phyloP scores from a whole-genome alignment of 2,113 vertebrate species.

The Carassius carassius region DNA sequence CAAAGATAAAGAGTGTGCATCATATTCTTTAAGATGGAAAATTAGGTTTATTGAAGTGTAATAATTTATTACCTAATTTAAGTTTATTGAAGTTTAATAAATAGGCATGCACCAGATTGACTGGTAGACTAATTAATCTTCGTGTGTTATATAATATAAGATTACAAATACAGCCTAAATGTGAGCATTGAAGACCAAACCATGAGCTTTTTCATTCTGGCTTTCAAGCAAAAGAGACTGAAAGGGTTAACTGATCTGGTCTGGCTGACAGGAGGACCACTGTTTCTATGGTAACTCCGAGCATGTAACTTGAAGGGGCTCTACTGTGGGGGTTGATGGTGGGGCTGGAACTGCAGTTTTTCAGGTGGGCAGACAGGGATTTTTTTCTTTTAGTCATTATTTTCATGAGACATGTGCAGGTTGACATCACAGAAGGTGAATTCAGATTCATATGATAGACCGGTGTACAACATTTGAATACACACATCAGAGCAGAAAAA shows the following conservation, averaged over 20 bases:
- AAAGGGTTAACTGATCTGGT: background rate
- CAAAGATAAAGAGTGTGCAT: too few species aligned
- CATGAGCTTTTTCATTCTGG: background rate
- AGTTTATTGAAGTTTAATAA: background rate
- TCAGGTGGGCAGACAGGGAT: background rate
- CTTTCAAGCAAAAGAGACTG: background rate
- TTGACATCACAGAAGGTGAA: background rate
- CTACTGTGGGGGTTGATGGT: constrained; percentile 35
- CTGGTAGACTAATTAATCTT: background rate
- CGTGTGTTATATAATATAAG: background rate
- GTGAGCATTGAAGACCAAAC: too few species aligned
- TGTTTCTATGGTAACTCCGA: constrained; percentile 58
- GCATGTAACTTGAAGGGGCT: constrained; percentile 36
- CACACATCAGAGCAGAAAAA: background rate
- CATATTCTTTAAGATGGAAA: too few species aligned
- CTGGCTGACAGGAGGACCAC: background rate
- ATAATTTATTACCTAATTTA: too few species aligned
- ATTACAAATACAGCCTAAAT: background rate
- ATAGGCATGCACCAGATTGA: background rate
- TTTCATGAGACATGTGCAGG: background rate
- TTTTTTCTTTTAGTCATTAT: background rate
- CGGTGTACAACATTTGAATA: background rate
- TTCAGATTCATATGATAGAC: background rate
- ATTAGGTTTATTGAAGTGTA: background rate
- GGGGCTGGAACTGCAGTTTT: background rate